Evolutionary conservation across 2,888 invertebrate species (phyloP).

Genomic region (Girardia tigrina): DNA sequence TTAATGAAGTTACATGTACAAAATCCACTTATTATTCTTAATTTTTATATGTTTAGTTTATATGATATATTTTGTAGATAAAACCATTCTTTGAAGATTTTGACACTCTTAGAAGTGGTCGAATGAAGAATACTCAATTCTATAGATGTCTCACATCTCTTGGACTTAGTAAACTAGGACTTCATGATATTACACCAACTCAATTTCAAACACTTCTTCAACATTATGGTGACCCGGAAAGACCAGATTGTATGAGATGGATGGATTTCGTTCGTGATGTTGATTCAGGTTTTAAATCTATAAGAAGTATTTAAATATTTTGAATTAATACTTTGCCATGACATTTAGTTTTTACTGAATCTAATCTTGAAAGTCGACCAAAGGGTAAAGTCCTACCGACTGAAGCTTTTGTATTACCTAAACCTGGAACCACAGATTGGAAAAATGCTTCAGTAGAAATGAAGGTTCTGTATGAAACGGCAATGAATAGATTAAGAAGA

Average conservation of each 20-base stretch:
- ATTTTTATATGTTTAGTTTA: too few relatives aligned
- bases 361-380: conserved; percentile 46
- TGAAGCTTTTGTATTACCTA: conserved; percentile 46
- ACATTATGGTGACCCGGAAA: conserved; percentile 43
- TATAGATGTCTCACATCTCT: conserved; percentile 44
- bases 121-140: conserved; percentile 47
- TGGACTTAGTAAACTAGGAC: conserved; percentile 46
- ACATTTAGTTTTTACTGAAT: conserved; percentile 48
- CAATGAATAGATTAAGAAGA: conserved; percentile 44
- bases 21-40: too few relatives aligned
- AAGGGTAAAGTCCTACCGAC: conserved; percentile 42
- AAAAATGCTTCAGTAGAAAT: conserved; percentile 43
- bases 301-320: too few relatives aligned
- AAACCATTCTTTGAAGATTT: conserved; percentile 48
- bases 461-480: conserved; percentile 40
- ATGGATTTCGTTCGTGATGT: conserved; percentile 46
- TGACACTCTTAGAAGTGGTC: conserved; percentile 46
- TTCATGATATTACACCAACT: conserved; percentile 44
- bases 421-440: conserved; percentile 48
- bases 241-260: conserved; percentile 45
- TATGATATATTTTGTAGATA: too few relatives aligned
- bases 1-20: too few relatives aligned
- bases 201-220: conserved; percentile 44
- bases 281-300: conserved; percentile 50
- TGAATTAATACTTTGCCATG: too few relatives aligned